phyloP scores from a whole-genome alignment of 2,888 invertebrate species.

The Rutpela maculata region DNA sequence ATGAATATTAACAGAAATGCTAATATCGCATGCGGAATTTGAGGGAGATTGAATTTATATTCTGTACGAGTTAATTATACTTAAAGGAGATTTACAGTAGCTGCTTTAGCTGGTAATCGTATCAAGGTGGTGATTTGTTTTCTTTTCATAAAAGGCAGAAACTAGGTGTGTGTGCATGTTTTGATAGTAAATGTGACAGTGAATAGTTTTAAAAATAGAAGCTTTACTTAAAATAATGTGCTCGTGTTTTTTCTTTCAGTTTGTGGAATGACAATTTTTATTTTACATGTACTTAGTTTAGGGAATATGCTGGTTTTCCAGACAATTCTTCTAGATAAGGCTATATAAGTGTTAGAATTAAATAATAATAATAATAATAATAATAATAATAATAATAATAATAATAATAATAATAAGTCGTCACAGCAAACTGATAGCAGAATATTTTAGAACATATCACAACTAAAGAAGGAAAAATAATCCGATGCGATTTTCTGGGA shows the following conservation, averaged over 20 bases:
- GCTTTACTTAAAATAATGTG: not conserved
- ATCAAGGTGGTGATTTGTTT: constrained; percentile 7
- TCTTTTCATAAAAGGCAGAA: constrained; percentile 7
- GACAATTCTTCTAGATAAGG: too few species aligned
- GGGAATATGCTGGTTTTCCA: too few species aligned
- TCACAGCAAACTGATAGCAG: too few species aligned
- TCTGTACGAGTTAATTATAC: constrained; percentile 21
- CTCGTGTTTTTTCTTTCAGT: not conserved
- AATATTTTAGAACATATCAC: too few species aligned
- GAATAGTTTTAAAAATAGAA: not conserved
- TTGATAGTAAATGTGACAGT: constrained; percentile 7
- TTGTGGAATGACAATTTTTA: not conserved
- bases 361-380: too few species aligned
- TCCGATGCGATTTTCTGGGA: too few species aligned
- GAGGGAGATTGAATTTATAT: constrained; percentile 6
- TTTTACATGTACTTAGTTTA: not conserved
- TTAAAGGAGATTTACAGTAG: constrained; percentile 19
- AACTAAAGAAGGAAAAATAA: too few species aligned
- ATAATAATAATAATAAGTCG: too few species aligned
- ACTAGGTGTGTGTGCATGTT: constrained; percentile 4
- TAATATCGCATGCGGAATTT: constrained; percentile 15
- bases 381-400: too few species aligned
- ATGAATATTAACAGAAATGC: constrained; percentile 21
- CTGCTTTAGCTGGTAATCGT: constrained; percentile 3
- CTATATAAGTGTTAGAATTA: too few species aligned